These are phyloP conservation scores for Himalopsyche japonica DNA, from an alignment of 2,888 invertebrate genomes.

Conservation along the genomic window DNA sequence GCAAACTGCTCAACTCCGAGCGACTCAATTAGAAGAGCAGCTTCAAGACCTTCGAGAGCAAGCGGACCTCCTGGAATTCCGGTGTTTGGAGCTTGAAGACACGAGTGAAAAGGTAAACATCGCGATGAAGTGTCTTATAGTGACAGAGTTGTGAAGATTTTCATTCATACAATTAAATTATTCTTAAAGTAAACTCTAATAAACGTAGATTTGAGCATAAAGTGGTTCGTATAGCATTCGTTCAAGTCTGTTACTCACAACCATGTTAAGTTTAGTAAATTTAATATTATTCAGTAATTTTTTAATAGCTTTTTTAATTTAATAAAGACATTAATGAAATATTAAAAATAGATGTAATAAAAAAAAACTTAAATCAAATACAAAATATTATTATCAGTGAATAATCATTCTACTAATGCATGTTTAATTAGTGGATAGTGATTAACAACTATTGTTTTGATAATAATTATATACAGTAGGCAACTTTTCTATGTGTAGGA, in stretches of 20 bases:
- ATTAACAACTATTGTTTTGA: background rate
- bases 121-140: conserved; percentile 35
- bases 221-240: background rate
- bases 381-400: background rate
- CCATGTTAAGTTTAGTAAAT: background rate
- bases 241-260: background rate
- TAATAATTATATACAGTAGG: background rate
- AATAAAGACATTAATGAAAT: background rate
- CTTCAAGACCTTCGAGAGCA: conserved; percentile 76
- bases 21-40: conserved; percentile 67
- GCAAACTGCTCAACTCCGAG: conserved; percentile 54
- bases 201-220: background rate
- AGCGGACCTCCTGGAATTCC: conserved; percentile 79
- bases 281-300: background rate
- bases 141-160: conserved; percentile 36
- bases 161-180: background rate
- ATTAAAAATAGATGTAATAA: background rate
- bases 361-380: background rate
- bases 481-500: background rate
- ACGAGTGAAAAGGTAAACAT: conserved; percentile 40
- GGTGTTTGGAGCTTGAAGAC: conserved; percentile 76
- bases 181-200: background rate
- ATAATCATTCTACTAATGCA: background rate
- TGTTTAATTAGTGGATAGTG: background rate
- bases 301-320: background rate